phyloP scores from a whole-genome alignment of 2,888 invertebrate species.

The Rhyacophila evoluta region DNA sequence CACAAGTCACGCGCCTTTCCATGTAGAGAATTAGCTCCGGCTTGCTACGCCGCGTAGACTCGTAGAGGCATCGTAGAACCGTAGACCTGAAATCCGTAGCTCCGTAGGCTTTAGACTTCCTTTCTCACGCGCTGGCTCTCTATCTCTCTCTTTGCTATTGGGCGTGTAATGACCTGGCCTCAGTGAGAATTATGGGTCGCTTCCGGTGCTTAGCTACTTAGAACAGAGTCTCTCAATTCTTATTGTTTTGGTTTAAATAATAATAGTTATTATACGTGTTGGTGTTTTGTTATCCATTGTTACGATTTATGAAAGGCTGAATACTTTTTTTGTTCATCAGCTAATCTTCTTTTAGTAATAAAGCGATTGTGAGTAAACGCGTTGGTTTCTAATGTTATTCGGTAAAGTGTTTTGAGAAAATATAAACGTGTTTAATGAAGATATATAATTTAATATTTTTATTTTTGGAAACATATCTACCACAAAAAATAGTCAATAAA shows the following conservation, averaged over 20 bases:
- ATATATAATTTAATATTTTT: no score
- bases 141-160: conserved; percentile 6
- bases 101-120: background rate
- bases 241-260: conserved; percentile 10
- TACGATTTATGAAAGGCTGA: background rate
- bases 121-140: background rate
- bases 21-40: conserved; percentile 34
- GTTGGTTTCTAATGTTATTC: no score
- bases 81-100: conserved; percentile 22
- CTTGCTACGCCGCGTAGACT: conserved; percentile 6
- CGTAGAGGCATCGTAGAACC: background rate
- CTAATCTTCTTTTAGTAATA: no score
- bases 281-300: background rate
- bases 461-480: no score
- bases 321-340: background rate
- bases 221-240: conserved; percentile 27
- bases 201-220: conserved; percentile 39
- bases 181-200: conserved; percentile 40
- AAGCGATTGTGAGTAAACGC: no score
- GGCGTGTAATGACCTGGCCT: conserved; percentile 8
- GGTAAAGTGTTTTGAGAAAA: no score
- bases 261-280: background rate
- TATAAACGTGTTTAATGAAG: no score
- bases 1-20: conserved; percentile 30
- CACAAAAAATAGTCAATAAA: no score